Conservation (phyloP, 2,113 vertebrate species). For the Microtus oregoni region DNA sequence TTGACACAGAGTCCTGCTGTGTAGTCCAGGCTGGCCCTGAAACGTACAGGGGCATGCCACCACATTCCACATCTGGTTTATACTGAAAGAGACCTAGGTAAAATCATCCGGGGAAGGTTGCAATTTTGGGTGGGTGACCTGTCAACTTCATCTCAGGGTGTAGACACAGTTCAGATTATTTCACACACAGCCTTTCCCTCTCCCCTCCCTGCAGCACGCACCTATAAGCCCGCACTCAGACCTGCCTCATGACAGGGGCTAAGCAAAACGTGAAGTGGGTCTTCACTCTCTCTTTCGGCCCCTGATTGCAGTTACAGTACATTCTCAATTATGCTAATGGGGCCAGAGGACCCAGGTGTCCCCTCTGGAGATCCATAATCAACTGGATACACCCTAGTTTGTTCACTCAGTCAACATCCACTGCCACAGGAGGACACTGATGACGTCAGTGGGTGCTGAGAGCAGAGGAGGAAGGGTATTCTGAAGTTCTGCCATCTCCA, state of each 20-base stretch:
- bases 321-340: neutral
- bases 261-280: neutral
- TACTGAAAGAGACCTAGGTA: neutral
- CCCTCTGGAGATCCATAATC: neutral
- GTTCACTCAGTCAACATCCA: neutral
- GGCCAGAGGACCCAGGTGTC: neutral
- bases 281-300: neutral
- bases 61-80: neutral
- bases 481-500: neutral
- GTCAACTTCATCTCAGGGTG: neutral
- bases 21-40: neutral
- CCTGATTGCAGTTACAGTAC: neutral
- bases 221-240: neutral
- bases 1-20: too few relatives aligned
- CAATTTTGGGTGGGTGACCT: neutral
- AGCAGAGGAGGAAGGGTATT: neutral
- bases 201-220: rapidly evolving
- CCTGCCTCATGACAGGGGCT: neutral
- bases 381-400: neutral
- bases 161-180: neutral
- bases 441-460: neutral
- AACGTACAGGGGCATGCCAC: neutral
- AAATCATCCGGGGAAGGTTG: neutral
- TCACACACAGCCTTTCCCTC: neutral
- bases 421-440: neutral